phyloP scores from a whole-genome alignment of 92 coral and sea anemone genomes.

The Phymanthus crucifer region DNA sequence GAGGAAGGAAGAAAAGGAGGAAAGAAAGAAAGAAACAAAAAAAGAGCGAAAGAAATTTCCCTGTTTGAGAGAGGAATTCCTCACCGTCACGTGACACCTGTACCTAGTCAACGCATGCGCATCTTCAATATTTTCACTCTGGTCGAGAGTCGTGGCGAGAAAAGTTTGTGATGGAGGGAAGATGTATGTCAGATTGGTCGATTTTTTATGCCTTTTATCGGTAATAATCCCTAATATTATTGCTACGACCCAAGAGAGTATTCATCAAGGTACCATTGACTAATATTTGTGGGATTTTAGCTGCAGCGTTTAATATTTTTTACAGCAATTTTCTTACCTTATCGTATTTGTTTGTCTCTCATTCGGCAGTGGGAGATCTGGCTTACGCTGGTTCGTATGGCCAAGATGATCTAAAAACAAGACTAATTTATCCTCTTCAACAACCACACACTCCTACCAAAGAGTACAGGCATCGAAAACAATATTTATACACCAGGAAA shows the following conservation, averaged over 20 bases:
- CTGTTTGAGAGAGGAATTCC: slow-evolving; percentile 10
- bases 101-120: slow-evolving; percentile 72
- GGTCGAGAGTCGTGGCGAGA: slow-evolving; percentile 58
- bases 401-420: slow-evolving; percentile 34
- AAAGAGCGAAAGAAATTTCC: not conserved
- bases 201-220: slow-evolving; percentile 75
- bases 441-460: slow-evolving; percentile 10
- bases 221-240: slow-evolving; percentile 61
- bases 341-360: slow-evolving; percentile 65
- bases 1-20: not conserved
- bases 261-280: slow-evolving; percentile 47
- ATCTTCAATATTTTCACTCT: slow-evolving; percentile 59
- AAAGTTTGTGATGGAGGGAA: slow-evolving; percentile 83
- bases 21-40: not conserved
- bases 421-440: slow-evolving; percentile 9
- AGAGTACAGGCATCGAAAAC: slow-evolving; percentile 1
- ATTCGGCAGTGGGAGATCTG: slow-evolving; percentile 57
- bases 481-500: not conserved
- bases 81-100: slow-evolving; percentile 53
- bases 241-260: slow-evolving; percentile 43
- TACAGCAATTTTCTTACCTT: slow-evolving; percentile 14
- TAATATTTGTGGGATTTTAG: slow-evolving; percentile 17
- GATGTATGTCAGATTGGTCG: slow-evolving; percentile 76
- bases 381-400: slow-evolving; percentile 82
- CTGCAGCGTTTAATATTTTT: slow-evolving; percentile 2